A percentile compares a stretch with the other conserved stretches of the same genome.
Conservation (phyloP, 2,888 invertebrate genomes). For the Scaptodrosophila latifasciaeformis region DNA sequence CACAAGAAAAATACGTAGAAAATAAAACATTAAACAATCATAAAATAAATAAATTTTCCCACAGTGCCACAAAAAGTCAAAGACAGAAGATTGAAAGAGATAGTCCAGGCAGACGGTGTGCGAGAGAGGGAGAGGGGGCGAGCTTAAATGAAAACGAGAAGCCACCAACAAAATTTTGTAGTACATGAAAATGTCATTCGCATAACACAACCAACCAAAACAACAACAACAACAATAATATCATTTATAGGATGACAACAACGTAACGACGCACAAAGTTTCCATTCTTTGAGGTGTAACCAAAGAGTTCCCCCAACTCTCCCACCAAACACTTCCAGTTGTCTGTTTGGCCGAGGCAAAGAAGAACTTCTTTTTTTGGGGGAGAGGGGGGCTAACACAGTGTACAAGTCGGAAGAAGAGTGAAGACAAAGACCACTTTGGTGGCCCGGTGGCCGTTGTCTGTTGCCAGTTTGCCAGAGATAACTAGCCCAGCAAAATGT, state of each 20-base stretch:
- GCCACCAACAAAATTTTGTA: constrained; percentile 62
- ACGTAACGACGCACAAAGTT: constrained; percentile 61
- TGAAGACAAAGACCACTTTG: constrained; percentile 56
- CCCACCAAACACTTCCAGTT: constrained; percentile 23
- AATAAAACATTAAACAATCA: constrained; percentile 62
- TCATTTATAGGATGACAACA: constrained; percentile 29
- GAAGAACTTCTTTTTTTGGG: no score
- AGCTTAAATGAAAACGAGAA: constrained; percentile 47
- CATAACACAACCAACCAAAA: constrained; percentile 49
- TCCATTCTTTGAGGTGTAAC: constrained; percentile 27
- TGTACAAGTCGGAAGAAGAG: no score
- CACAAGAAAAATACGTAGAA: constrained; percentile 47
- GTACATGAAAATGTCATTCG: constrained; percentile 67
- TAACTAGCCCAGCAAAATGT: constrained; percentile 60
- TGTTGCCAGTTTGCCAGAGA: constrained; percentile 31
- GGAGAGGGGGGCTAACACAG: no score
- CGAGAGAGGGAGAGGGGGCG: no score
- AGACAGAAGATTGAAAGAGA: no score
- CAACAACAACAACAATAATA: constrained; percentile 26
- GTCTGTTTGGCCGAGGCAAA: neutral
- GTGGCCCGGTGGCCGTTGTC: constrained; percentile 47
- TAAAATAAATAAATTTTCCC: constrained; percentile 56
- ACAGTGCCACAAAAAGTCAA: constrained; percentile 25
- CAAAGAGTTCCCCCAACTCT: neutral
- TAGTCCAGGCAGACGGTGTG: no score